Evolutionary conservation across 2,888 invertebrate species (phyloP), one percentile per base, ranked within the genome.

Genomic region (Aproaerema taeniolella): DNA sequence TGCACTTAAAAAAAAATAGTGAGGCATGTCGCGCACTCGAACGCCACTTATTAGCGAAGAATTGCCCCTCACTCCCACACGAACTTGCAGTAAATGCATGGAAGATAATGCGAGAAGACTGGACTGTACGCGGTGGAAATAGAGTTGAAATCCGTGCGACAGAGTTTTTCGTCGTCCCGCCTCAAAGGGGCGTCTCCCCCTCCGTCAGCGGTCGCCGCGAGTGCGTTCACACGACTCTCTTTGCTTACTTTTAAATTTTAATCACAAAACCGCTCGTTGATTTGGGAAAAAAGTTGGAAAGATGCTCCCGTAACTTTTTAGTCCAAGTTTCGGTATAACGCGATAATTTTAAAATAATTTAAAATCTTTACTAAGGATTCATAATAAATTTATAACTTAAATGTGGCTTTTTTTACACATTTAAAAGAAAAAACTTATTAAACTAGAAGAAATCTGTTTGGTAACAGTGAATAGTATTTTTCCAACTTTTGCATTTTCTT

Each of bases 181-280:
- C 85, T 78, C 66, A 70, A 74, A 70, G 76, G 83, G 85, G 85
- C 85, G 85, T 77, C 72, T 57, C 64, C 72, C 78, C 79, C 78
- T 67, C 72, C 68, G 62, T 63, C 59, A 65, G 49, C 56, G 68
- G 67, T 58, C 70, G 65, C 59, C 70, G 65, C 68, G 68, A 76
- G 73, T 72, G 74, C 76, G 76, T 75, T 76, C 77, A 74, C 76
- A 74, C 77, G 69, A 72, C 65, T 70, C 61, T 68, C 56, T 61
- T 42, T 63, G 70, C 61, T 52, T 75, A 72, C 76, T 83, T 83
- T 82, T 71, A 81, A 83, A 80, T 75, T 83, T 85, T 83, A 82
- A 85, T 81, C 81, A 76, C 72, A 77, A 71, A 60, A 67, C 66
- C n/a, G 61, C 46, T 50, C 67, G 75, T 75, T 76, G 76, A 76